A percentile compares a stretch with the other conserved stretches of the same genome.
These are phyloP conservation scores for Ditula angustiorana DNA, from an alignment of 2,888 invertebrate genomes.

Conservation along the genomic window DNA sequence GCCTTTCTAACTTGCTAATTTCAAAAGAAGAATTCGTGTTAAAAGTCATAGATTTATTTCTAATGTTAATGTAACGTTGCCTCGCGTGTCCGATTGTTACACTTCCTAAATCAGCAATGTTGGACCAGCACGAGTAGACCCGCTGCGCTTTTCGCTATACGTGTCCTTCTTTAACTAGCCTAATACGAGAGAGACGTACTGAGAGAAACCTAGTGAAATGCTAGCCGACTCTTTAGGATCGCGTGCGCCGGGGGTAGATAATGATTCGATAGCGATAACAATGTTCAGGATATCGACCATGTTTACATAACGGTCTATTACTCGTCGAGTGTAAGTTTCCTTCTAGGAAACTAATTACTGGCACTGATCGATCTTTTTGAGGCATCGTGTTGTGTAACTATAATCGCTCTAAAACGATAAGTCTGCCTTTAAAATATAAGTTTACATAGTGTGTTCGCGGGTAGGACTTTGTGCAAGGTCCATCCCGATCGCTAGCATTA, in stretches of 20 bases:
- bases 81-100: too few relatives aligned
- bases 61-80: too few relatives aligned
- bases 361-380: too few relatives aligned
- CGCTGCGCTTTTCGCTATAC: not conserved
- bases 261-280: conserved; percentile 13
- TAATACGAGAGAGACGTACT: not conserved
- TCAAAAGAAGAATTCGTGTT: too few relatives aligned
- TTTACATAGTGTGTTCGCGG: too few relatives aligned
- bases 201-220: not conserved
- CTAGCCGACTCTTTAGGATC: not conserved
- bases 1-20: too few relatives aligned
- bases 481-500: too few relatives aligned
- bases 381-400: too few relatives aligned
- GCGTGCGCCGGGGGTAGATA: conserved; percentile 27
- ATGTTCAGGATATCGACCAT: conserved; percentile 15
- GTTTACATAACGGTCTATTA: conserved; percentile 14
- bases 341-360: not conserved
- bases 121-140: not conserved
- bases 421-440: too few relatives aligned
- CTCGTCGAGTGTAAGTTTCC: not conserved
- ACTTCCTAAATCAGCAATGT: not conserved
- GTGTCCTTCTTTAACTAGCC: not conserved
- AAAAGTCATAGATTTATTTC: too few relatives aligned
- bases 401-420: too few relatives aligned
- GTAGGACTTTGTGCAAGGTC: too few relatives aligned